Percentiles rank a stretch among this genome's conserved stretches.
Conservation (phyloP, 2,888 invertebrate species). For the Drosophila seclusa region DNA sequence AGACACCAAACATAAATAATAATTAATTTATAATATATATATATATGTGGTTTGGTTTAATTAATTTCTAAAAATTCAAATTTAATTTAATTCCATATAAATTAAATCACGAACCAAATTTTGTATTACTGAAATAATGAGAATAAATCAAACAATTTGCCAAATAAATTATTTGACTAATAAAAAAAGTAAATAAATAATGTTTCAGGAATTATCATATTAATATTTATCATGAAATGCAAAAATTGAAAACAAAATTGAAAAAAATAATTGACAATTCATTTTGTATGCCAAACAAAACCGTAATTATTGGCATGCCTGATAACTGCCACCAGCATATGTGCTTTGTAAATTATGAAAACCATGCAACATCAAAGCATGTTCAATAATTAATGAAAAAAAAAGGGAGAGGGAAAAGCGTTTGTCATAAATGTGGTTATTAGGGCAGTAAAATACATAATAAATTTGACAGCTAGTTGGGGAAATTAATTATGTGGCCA, state of each 20-base stretch:
- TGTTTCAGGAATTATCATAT: neutral
- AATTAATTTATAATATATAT: neutral
- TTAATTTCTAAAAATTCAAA: neutral
- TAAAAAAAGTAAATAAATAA: neutral
- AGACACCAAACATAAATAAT: neutral
- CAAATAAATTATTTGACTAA: neutral
- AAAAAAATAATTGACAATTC: neutral
- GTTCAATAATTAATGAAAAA: slow-evolving; percentile 21
- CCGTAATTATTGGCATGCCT: neutral
- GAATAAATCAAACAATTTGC: neutral
- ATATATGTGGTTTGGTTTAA: neutral
- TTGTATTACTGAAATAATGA: neutral
- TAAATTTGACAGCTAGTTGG: slow-evolving; percentile 6
- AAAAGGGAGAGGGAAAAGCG: neutral
- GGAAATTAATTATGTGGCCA: neutral
- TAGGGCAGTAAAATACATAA: slow-evolving; percentile 13
- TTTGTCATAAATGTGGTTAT: neutral
- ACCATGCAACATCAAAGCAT: neutral
- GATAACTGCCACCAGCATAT: neutral
- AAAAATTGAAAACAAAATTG: neutral
- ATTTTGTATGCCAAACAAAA: neutral
- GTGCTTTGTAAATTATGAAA: neutral
- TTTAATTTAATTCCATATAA: neutral
- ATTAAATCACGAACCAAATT: neutral
- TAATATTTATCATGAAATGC: neutral